Conservation (phyloP, 2,888 invertebrate genomes). For the Lepetodrilus schrolli region DNA sequence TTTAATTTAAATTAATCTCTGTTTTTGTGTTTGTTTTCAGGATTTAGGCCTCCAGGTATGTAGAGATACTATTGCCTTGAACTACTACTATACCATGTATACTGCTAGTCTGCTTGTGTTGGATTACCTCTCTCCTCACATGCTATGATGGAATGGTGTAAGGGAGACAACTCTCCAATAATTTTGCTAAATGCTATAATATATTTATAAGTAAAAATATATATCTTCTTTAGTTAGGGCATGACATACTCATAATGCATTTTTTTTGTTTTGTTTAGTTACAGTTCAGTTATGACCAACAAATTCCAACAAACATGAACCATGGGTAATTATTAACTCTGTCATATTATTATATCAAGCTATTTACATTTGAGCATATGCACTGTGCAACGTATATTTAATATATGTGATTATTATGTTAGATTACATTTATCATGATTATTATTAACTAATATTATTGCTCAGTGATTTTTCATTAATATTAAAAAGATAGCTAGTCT, state of each 20-base stretch:
- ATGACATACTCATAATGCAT: background rate
- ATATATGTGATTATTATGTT: no score
- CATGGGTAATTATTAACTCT: conserved; percentile 56
- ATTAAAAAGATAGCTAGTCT: no score
- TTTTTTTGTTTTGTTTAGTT: conserved; percentile 46
- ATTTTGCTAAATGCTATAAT: background rate
- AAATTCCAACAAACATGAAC: conserved; percentile 64
- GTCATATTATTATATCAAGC: conserved; percentile 9
- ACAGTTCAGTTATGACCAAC: conserved; percentile 63
- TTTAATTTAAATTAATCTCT: background rate
- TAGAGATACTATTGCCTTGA: no score
- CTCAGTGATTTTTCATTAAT: no score
- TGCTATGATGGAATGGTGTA: no score
- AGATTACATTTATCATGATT: no score
- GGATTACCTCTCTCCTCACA: no score
- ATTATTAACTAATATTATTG: no score
- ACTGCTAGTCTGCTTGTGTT: no score
- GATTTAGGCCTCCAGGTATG: conserved; percentile 16
- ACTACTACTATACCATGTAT: no score
- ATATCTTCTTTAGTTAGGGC: background rate
- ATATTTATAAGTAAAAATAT: background rate
- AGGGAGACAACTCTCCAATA: conserved; percentile 3
- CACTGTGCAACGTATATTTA: no score
- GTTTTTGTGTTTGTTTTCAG: background rate
- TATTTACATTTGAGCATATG: conserved; percentile 3